phyloP scores from a whole-genome alignment of 1,140 invertebrate genomes.

The Asbolus verrucosus region DNA sequence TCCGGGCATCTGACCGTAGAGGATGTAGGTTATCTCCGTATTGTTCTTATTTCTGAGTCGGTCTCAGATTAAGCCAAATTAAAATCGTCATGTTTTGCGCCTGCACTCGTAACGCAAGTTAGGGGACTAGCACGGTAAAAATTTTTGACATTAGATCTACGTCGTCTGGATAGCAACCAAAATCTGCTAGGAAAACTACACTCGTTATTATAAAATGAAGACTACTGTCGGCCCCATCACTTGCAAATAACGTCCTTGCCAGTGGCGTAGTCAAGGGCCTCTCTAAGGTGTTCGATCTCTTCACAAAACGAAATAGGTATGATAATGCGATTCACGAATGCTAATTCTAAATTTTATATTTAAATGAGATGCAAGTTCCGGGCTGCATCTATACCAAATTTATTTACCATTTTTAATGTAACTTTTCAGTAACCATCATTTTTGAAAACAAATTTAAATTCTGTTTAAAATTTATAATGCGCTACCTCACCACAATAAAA shows the following conservation, averaged over 20 bases:
- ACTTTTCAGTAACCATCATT: constrained; percentile 8
- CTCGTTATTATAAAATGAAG: constrained; percentile 1
- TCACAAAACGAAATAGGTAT: constrained; percentile 1
- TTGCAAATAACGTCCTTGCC: constrained; percentile 33
- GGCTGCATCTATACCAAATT: constrained; percentile 35
- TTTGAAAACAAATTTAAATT: too few species aligned
- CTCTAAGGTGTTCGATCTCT: constrained; percentile 16
- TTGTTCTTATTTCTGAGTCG: constrained; percentile 51
- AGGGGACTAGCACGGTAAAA: too few species aligned
- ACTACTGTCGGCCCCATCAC: constrained; percentile 9
- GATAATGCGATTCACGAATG: constrained; percentile 9
- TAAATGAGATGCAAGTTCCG: constrained; percentile 37
- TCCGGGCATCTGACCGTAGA: constrained; percentile 46
- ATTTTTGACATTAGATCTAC: too few species aligned
- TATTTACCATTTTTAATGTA: constrained; percentile 37
- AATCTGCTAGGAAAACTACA: constrained; percentile 12
- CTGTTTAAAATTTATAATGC: too few species aligned
- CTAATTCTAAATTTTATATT: constrained; percentile 30
- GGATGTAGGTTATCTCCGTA: constrained; percentile 55
- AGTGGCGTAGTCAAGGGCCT: constrained; percentile 36
- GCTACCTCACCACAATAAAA: too few species aligned
- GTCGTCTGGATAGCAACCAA: too few species aligned
- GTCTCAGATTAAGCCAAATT: constrained; percentile 21
- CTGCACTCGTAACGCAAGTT: constrained; percentile 9
- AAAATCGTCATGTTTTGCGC: constrained; percentile 35